Percentiles rank a stretch among this genome's conserved stretches.
Conservation (phyloP, 2,797 vertebrate species). For the Mus caroli region DNA sequence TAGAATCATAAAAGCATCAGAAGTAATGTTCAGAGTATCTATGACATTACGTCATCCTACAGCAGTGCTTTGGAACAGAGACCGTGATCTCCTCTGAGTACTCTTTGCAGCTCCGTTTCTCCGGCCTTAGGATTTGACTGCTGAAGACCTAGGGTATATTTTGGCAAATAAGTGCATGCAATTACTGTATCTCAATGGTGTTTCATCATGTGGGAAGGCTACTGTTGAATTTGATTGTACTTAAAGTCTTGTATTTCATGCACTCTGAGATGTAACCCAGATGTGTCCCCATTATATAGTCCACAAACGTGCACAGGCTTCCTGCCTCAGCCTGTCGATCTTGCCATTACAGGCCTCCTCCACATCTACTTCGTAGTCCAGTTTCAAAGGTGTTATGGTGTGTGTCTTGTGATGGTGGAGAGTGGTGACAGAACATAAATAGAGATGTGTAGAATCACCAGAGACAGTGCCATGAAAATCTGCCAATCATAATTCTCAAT, state of each 20-base stretch:
- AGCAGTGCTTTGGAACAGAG: neutral
- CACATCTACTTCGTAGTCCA: neutral
- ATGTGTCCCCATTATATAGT: neutral
- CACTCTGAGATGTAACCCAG: neutral
- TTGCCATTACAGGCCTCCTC: neutral
- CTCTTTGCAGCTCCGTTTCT: neutral
- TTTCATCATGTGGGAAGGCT: neutral
- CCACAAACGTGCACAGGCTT: neutral
- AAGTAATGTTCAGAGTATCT: neutral
- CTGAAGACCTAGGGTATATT: neutral
- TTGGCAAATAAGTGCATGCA: neutral
- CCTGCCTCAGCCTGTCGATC: neutral
- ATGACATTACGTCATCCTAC: neutral
- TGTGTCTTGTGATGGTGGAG: neutral
- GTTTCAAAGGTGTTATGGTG: neutral
- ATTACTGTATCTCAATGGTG: neutral
- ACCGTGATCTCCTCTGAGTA: neutral
- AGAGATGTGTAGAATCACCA: neutral
- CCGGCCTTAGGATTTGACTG: neutral
- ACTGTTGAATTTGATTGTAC: neutral
- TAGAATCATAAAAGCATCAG: conserved; percentile 28
- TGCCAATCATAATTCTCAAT: neutral
- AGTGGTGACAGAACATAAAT: neutral
- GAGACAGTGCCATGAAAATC: neutral
- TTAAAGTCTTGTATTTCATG: neutral